Percentiles rank a stretch among this genome's conserved stretches.
phyloP scores from a whole-genome alignment of 2,888 invertebrate genomes.

The Drosophila melanocephala region DNA sequence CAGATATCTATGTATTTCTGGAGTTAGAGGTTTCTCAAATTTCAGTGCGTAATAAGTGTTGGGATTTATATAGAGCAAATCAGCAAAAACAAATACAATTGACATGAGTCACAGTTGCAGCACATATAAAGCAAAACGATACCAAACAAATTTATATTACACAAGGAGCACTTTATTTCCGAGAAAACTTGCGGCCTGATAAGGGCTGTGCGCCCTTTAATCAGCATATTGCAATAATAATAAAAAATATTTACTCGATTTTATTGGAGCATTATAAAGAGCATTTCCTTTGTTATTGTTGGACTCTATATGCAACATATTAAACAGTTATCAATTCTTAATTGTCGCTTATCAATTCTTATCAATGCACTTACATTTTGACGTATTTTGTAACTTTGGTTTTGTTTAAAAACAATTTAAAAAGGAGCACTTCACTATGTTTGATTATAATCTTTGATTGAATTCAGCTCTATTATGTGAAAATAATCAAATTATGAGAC shows the following conservation, averaged over 20 bases:
- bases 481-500: constrained; percentile 12
- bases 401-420: neutral
- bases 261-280: neutral
- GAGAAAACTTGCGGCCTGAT: constrained; percentile 29
- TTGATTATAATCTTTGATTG: constrained; percentile 4
- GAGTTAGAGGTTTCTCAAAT: constrained; percentile 17
- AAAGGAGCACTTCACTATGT: constrained; percentile 13
- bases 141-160: neutral
- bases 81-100: constrained; percentile 44
- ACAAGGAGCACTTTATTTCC: constrained; percentile 11
- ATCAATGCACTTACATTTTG: constrained; percentile 42
- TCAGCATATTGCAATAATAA: constrained; percentile 37
- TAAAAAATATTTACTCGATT: neutral
- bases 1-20: neutral
- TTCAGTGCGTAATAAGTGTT: constrained; percentile 35
- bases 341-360: constrained; percentile 6
- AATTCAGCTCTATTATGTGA: constrained; percentile 29
- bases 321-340: neutral
- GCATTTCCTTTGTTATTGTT: constrained; percentile 11
- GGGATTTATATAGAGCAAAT: constrained; percentile 34
- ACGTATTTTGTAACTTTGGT: neutral
- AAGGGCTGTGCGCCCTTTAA: constrained; percentile 27
- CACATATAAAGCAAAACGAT: neutral
- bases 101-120: constrained; percentile 45
- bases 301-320: neutral